Evolutionary conservation across 1,140 invertebrate genomes (phyloP).

Genomic region (Helicoverpa armigera): DNA sequence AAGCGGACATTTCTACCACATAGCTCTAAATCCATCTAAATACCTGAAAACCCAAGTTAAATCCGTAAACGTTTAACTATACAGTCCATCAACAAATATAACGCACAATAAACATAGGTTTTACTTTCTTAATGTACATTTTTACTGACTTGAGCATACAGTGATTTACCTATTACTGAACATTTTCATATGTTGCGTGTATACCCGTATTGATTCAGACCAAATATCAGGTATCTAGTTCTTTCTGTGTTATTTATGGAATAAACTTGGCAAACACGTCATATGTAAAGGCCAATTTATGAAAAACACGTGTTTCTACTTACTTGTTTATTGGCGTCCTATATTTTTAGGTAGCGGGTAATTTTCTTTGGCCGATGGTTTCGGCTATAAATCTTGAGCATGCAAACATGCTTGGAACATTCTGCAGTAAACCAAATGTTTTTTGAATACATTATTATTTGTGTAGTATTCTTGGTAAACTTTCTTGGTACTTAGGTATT

Average conservation of each 20-base stretch:
- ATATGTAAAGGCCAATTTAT: slow-evolving; percentile 10
- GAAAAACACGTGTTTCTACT: slow-evolving; percentile 12
- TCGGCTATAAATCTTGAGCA: not conserved
- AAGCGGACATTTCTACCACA: slow-evolving; percentile 35
- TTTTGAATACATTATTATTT: not conserved
- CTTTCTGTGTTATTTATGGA: slow-evolving; percentile 33
- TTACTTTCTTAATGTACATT: too few species aligned
- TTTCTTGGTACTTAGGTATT: too few species aligned
- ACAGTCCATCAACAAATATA: slow-evolving; percentile 1
- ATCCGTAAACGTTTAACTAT: slow-evolving; percentile 11
- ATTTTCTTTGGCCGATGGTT: slow-evolving; percentile 6
- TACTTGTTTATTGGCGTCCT: slow-evolving; percentile 19
- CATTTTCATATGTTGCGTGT: slow-evolving; percentile 22
- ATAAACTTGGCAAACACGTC: slow-evolving; percentile 25
- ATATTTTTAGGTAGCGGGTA: slow-evolving; percentile 10
- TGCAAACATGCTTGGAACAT: not conserved
- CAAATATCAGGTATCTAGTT: slow-evolving; percentile 21
- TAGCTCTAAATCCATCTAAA: slow-evolving; percentile 16
- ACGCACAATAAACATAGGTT: too few species aligned
- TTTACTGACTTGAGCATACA: too few species aligned
- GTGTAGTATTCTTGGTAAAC: too few species aligned
- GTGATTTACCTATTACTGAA: slow-evolving; percentile 27
- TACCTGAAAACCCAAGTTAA: not conserved
- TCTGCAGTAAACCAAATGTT: not conserved
- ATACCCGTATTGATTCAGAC: slow-evolving; percentile 18